Evolutionary conservation across 2,113 vertebrate genomes (phyloP), one percentile per base, ranked within the genome.

Genomic region (Neotoma lepida): DNA sequence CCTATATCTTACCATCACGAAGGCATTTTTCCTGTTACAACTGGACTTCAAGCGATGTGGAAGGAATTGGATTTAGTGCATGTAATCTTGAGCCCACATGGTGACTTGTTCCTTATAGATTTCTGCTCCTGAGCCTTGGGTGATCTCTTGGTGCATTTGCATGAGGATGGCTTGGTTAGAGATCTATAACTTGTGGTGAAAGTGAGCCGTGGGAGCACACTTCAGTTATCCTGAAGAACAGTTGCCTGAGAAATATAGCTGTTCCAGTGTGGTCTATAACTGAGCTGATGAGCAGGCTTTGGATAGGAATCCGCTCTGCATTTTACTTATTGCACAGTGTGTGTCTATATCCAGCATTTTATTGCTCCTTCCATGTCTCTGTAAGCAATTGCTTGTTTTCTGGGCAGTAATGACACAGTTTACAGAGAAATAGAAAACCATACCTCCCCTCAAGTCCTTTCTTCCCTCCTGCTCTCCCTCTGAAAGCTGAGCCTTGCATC

Each of bases 311-410:
- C 56, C 22, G 51, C 86, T 86, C 71, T 94, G 88, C 93, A n/a
- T 95, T 96, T 95, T 64, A 90, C 77, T 93, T 90, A 93, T 2
- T 87, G 92, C 68, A 70, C 12, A 76, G 95, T n/a, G 44, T 22
- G 18, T 87, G 88, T 86, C 73, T 56, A 0, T 76, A 89, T 49
- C 90, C 70, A 77, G 82, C 66, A 28, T 94, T 94, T 92, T 56
- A 95, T 81, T 66, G 85, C 91, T 87, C 39, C 41, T 82, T 95
- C 91, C 10, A 10, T 92, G 87, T 74, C 88, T 89, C 78, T 68
- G 35, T 74, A n/a, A 73, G 78, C 58, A 93, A 70, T 90, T 90
- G 85, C 93, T 96, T 95, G 46, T 95, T 97, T 90, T 93, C 82
- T 10, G 66, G 78, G 84, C 64, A 89, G 58, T 85, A 88, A 87